Base-by-base conservation (phyloP, 1,140 invertebrate species). In the Drosophila repletoides region DNA sequence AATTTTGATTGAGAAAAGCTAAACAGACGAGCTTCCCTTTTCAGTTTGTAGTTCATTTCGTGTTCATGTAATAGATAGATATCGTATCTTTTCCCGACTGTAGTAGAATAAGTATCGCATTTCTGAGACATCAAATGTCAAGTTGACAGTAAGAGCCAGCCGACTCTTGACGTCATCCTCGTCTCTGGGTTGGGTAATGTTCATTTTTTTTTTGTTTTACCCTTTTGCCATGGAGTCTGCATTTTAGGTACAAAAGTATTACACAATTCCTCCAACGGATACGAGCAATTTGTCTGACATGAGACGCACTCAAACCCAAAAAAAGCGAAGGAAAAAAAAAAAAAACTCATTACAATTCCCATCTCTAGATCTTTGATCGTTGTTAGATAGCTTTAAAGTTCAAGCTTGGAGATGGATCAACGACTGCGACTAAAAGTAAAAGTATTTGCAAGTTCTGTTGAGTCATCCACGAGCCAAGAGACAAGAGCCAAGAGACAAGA, bases 211-310 rank as follows among this genome's bases (percentile, higher is more conserved):
- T n/a, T n/a, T n/a, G n/a, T n/a, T 56, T 66, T 53, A 31, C 63
- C 73, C 67, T 83, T n/a, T 81, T 76, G 58, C 41, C 67, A 34
- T 48, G 59, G 29, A 21, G 46, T 60, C 49, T 51, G 33, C 43
- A 22, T 31, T 66, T 67, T 22, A 43, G 34, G 15, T 34, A 15
- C 66, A 80, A 80, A 31, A 21, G 45, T 9, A 15, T 15, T 36
- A 3, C 15, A 10, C 9, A 6, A 24, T 1, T 14, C 33, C 58
- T 53, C 31, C 49, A 73, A 53, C 73, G 73, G 73, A 81, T 81
- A 59, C 77, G 38, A 81, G 79, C 64, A 81, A 81, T 81, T 81
- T 81, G 64, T 34, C 69, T 48, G 51, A 61, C 21, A 15, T 38
- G 19, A 69, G 72, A 61, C 59, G 76, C 77, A 83, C 51, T 80